Evolutionary conservation across 2,888 invertebrate species (phyloP), one percentile per base, ranked within the genome.

Genomic region (Cybosia mesomella): DNA sequence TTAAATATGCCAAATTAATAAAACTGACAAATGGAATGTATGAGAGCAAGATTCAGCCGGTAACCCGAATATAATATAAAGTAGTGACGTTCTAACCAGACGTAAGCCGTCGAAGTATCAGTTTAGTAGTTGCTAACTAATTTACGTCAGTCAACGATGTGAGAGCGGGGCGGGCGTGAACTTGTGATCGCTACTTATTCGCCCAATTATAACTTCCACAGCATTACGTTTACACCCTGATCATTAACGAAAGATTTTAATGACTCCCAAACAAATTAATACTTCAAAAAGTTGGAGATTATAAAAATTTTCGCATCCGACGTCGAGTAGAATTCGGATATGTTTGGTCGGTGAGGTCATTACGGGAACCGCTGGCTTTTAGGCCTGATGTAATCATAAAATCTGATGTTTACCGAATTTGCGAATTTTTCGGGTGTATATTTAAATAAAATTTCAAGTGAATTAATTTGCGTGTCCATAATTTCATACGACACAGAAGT

Each of bases 201-300:
- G 77, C 79, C 86, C 89, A 91, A 92, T 92, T 91, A 91, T 89
- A 92, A 92, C 88, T 92, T 91, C 77, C 78, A 74, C 85, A 77
- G 81, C 81, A 81, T 85, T 85, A 86, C 79, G 81, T 80, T 80
- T 72, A 81, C 79, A 77, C 77, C 79, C 70, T 76, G 67, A 68
- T 74, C 75, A 81, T 77, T 79, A 76, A 76, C 66, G 71, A 71
- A 77, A 71, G 71, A 53, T 70, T 76, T 73, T 79, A 81, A 79
- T 81, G 64, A 74, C 53, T 68, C 54, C 55, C 63, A 74, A 74
- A 71, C 74, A 73, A 79, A 74, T 79, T 76, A 81, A 76, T 79
- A 70, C 75, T 67, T 67, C n/a, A 67, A 64, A 58, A 70, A 71
- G 75, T 71, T 72, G 59, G 59, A 34, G 63, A 63, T 75, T 21